Base-by-base conservation (phyloP, 2,113 vertebrate species). In the Larimichthys crocea region DNA sequence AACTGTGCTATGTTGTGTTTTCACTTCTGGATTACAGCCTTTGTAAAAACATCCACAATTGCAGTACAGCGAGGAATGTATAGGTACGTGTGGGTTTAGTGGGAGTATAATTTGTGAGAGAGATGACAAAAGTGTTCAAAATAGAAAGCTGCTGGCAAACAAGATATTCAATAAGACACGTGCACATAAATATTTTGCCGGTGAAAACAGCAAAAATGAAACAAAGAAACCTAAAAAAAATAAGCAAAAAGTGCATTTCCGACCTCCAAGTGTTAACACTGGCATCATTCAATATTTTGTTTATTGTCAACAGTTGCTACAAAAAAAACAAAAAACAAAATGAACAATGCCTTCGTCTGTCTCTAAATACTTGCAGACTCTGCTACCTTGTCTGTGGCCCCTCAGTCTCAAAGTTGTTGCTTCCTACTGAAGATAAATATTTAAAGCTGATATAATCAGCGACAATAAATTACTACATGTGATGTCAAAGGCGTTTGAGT, bases 31-130 rank as follows among this genome's bases (percentile, higher is more conserved):
- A 62, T 72, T 68, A 42, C 68, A 61, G 56, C 49, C 70, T 26
- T 11, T 71, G 65, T 82, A 82, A 76, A 29, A 79, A 4, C 14
- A 48, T 50, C 66, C 60, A 63, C 68, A 85, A 82, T 68, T 80
- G 60, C 73, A 76, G 59, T 65, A 65, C 12, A 53, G 52, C 5
- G 3, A 60, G 42, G 80, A 79, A 76, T 74, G 67, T 85, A 12
- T 73, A 74, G 60, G 61, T 84, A 50, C 81, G 1, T 68, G 73
- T 2, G 77, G 35, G 84, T 76, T 78, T 69, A 52, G 68, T 14
- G 12, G 63, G 60, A 9, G 64, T 78, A 16, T 68, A 44, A 72
- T 83, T 83, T 81, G 8, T 67, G 49, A 11, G 3, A 49, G 60
- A 74, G 49, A 52, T 74, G 69, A 62, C 65, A 64, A 56, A 19